These are phyloP conservation scores for Semaprochilodus insignis DNA, from an alignment of 2,797 vertebrate genomes.

Conservation along the genomic window DNA sequence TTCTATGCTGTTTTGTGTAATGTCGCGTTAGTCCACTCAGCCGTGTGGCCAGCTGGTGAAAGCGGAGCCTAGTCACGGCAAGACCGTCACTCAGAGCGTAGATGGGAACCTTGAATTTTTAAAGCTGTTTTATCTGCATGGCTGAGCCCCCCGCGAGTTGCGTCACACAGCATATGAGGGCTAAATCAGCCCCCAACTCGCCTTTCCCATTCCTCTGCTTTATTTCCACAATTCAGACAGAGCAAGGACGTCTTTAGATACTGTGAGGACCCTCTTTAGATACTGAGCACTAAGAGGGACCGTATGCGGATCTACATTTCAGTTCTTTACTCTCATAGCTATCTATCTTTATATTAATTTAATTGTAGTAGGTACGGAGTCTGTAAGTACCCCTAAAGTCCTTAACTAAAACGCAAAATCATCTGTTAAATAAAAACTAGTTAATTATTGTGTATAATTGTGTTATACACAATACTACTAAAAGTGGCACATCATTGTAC, in stretches of 20 bases:
- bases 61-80: slow-evolving; percentile 60
- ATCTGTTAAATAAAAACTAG: too few species aligned
- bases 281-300: too few species aligned
- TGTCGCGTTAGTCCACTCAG: slow-evolving; percentile 75
- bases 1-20: slow-evolving; percentile 74
- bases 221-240: slow-evolving; percentile 8
- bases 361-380: too few species aligned
- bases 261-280: not conserved
- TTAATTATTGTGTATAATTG: too few species aligned
- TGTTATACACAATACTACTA: too few species aligned
- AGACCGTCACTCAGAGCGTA: slow-evolving; percentile 64
- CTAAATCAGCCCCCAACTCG: slow-evolving; percentile 67
- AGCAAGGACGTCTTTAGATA: not conserved
- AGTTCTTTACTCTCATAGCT: too few species aligned
- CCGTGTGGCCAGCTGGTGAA: slow-evolving; percentile 70
- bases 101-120: slow-evolving; percentile 81
- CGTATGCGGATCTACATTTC: too few species aligned
- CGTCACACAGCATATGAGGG: slow-evolving; percentile 69
- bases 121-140: slow-evolving; percentile 77
- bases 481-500: too few species aligned
- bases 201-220: not conserved
- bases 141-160: slow-evolving; percentile 66
- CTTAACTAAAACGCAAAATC: too few species aligned
- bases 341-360: too few species aligned
- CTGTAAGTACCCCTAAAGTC: too few species aligned